Evolutionary conservation across 2,888 invertebrate species (phyloP), one percentile per base, ranked within the genome.

Genomic region (Adelphocoris suturalis): DNA sequence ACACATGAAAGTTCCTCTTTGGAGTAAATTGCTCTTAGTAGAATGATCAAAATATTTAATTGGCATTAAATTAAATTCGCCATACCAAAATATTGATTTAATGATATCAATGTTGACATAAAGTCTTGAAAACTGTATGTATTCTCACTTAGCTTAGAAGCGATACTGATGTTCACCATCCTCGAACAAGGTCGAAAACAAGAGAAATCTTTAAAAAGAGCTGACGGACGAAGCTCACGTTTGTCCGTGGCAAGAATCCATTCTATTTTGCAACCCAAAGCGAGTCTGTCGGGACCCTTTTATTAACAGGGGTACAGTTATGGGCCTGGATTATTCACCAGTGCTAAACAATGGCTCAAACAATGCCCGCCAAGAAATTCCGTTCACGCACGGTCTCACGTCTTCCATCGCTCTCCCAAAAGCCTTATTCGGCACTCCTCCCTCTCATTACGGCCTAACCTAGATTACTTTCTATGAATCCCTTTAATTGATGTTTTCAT

Each of bases 221-320:
- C 37, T 16, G 52, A 52, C 52, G 52, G 9, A 9, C 27, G 19
- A 23, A 68, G 61, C 23, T 19, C 11, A 23, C 27, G 19, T 68
- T 13, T 27, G 68, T 23, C 68, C 68, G 23, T 12, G 23, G 68
- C 68, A 13, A 68, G 68, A 68, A 61, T 68, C 13, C 68, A 68
- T 68, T 23, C 68, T 68, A 68, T 68, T 68, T 68, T 68, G 68
- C 68, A 68, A 68, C 68, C 68, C 68, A 68, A 68, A 68, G 19
- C 27, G 23, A 23, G 23, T 12, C 68, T 13, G 68, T 68, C 68
- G 23, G 11, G 68, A 23, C 46, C 46, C 78, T 47, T 78, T 78
- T 78, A 78, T 78, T 78, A 78, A 46, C 46, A 37, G 11, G 68
- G 23, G 78, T 78, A 78, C 78, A 78, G 78, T 78, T 78, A 78